These are phyloP conservation scores for Euwallacea fornicatus DNA, from an alignment of 1,140 invertebrate genomes.

Conservation along the genomic window DNA sequence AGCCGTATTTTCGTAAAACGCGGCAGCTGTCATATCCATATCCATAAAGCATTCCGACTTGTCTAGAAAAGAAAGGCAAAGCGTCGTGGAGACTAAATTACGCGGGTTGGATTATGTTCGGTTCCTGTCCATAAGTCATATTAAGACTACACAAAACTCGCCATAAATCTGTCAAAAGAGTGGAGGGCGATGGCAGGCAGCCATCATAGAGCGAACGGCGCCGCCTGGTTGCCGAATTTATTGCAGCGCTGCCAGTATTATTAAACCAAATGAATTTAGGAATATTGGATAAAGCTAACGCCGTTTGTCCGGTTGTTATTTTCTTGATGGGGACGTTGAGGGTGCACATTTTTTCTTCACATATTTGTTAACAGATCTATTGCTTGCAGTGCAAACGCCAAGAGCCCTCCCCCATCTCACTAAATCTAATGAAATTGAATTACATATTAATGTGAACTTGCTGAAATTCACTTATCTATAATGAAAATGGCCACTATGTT, in stretches of 20 bases:
- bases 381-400: no score
- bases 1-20: conserved; percentile 10
- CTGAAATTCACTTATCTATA: no score
- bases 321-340: no score
- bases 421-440: no score
- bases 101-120: conserved; percentile 52
- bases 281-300: no score
- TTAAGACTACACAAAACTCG: conserved; percentile 56
- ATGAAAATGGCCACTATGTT: no score
- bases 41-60: conserved; percentile 29
- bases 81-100: conserved; percentile 42
- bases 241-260: neutral
- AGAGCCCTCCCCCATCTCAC: no score
- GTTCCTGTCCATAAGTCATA: conserved; percentile 56
- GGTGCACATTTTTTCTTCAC: no score
- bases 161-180: conserved; percentile 55
- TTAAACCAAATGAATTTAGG: neutral
- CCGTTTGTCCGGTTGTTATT: no score
- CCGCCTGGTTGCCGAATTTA: conserved; percentile 6
- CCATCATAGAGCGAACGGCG: conserved; percentile 41
- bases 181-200: conserved; percentile 48
- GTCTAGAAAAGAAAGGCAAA: conserved; percentile 30
- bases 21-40: conserved; percentile 30
- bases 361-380: no score
- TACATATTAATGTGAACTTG: no score